Base-by-base conservation (phyloP, 2,113 vertebrate genomes). In the Zosterops pallidus region DNA sequence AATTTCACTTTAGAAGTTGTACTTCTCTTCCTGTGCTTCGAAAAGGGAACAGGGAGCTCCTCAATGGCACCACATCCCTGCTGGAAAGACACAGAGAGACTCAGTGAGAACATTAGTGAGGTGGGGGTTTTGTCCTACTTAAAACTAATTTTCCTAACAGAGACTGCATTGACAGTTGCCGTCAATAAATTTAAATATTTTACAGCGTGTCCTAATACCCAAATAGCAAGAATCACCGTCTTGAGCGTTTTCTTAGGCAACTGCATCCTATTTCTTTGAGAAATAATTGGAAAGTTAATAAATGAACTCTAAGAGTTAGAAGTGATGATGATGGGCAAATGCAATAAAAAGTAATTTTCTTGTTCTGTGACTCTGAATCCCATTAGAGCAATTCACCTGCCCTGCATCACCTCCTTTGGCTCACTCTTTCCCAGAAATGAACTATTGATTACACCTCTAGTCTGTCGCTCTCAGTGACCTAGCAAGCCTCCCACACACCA, bases 291-390 rank as follows among this genome's bases (percentile, higher is more conserved):
- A 29, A 90, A 76, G n/a, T 24, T 72, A 63, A 76, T 52, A 83
- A 60, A 91, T 33, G 46, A 67, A 46, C 8, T 10, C 17, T 15
- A 39, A 39, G 25, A 41, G 14, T 39, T 74, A 26, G 44, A 95
- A 84, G 18, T 44, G 26, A 75, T 12, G 22, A 69, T 18, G n/a
- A 81, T 5, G 31, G 77, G 7, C 14, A 89, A 77, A 77, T 0
- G 15, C 24, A 95, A 23, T n/a, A 65, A 86, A 68, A 89, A 64
- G 39, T 20, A 5, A 80, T 90, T 90, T 93, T 79, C 76, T 49
- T 77, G 31, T 31, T 69, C 76, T 83, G 28, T 67, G 63, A 37
- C 28, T 56, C 68, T 77, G 53, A 86, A n/a, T 62, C 53, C 22
- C 47, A 46, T 26, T 23, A 89, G 8, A 86, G 49, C 46, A 82